Evolutionary conservation across 2,113 vertebrate species (phyloP).

Genomic region (Cynopterus brachyotis): DNA sequence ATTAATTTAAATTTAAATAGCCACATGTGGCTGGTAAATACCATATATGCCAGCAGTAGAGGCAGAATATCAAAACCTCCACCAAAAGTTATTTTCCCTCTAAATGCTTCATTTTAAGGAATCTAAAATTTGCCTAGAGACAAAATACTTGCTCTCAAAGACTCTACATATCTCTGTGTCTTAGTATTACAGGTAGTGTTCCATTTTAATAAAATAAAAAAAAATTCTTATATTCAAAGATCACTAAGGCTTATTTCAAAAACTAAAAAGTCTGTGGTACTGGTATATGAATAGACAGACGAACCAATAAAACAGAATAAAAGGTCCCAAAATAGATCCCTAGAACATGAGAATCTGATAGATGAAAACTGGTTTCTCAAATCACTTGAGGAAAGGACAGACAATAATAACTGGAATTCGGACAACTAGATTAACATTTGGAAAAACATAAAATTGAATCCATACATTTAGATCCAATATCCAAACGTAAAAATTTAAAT

Average conservation of each 20-base stretch:
- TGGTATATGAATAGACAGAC: background rate
- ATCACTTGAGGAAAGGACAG: background rate
- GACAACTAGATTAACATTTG: background rate
- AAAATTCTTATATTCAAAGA: conserved; percentile 1
- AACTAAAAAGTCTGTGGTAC: background rate
- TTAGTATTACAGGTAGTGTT: background rate
- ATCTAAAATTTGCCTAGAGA: background rate
- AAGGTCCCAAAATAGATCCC: background rate
- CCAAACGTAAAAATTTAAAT: conserved; percentile 14
- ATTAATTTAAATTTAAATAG: background rate
- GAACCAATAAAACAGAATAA: background rate
- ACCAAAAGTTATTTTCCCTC: background rate
- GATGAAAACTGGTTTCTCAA: background rate
- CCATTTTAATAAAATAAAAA: conserved; percentile 34
- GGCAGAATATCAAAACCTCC: background rate
- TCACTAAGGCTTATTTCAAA: conserved; percentile 2
- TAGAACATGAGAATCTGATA: background rate
- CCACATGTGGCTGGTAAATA: background rate
- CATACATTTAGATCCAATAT: background rate
- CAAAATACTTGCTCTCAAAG: conserved; percentile 9
- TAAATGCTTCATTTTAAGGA: conserved; percentile 41
- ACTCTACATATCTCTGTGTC: background rate
- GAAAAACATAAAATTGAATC: background rate
- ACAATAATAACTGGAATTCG: background rate
- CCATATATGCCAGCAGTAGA: background rate